phyloP scores from a whole-genome alignment of 2,797 vertebrate species.

The Tadarida brasiliensis region DNA sequence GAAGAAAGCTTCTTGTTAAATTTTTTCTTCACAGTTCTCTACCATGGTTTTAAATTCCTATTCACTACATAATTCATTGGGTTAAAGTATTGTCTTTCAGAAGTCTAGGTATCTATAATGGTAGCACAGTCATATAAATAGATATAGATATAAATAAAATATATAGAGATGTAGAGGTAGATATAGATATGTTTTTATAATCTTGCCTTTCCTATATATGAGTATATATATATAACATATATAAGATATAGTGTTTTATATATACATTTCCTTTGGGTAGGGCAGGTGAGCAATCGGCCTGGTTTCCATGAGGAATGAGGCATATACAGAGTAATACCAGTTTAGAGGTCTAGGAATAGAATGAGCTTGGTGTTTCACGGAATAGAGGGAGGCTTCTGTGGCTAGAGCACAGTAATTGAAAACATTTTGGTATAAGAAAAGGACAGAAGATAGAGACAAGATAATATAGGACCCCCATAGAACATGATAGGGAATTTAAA shows the following conservation, averaged over 20 bases:
- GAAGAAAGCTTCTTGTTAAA: neutral
- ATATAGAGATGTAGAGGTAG: neutral
- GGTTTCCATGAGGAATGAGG: neutral
- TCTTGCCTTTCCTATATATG: neutral
- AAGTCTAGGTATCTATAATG: neutral
- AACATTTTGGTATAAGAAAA: neutral
- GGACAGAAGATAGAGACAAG: neutral
- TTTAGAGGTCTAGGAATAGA: neutral
- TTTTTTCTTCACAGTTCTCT: neutral
- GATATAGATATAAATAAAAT: neutral
- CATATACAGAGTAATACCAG: neutral
- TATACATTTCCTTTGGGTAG: neutral
- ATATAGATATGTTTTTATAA: neutral
- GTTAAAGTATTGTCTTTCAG: neutral
- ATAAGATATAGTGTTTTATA: neutral
- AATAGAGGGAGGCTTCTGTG: neutral
- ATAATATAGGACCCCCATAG: rapidly evolving
- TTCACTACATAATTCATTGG: neutral
- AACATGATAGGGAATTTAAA: neutral
- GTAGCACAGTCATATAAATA: neutral
- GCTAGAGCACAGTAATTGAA: neutral
- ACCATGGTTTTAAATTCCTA: neutral
- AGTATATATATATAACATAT: neutral
- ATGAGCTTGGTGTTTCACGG: neutral
- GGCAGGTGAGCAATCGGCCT: neutral